phyloP scores from a whole-genome alignment of 2,797 vertebrate genomes.

The Gadopsis marmoratus region DNA sequence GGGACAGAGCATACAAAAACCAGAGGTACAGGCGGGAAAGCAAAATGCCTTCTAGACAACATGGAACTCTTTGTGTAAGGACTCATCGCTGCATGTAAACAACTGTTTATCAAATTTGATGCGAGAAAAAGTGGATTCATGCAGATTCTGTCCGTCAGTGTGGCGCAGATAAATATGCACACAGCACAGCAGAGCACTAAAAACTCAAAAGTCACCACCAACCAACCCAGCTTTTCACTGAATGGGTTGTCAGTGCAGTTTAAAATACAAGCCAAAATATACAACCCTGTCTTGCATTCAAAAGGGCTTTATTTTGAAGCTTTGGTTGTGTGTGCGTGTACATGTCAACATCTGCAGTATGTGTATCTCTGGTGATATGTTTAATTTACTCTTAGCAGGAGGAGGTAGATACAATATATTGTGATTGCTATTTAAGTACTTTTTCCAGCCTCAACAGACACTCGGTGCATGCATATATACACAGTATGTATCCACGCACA shows the following conservation, averaged over 20 bases:
- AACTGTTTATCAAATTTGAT: constrained; percentile 40
- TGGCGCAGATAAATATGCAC: constrained; percentile 40
- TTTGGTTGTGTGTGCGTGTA: constrained; percentile 53
- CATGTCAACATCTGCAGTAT: constrained; percentile 26
- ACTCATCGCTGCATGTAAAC: not conserved
- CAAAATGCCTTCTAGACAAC: not conserved
- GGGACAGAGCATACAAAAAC: constrained; percentile 31
- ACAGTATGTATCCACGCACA: constrained; percentile 8
- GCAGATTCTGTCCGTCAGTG: constrained; percentile 35
- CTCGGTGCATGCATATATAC: constrained; percentile 11
- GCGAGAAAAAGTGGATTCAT: constrained; percentile 33
- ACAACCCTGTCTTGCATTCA: constrained; percentile 61
- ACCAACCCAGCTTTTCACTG: constrained; percentile 39
- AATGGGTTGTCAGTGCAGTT: constrained; percentile 66
- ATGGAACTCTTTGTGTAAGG: constrained; percentile 5
- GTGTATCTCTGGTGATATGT: constrained; percentile 17
- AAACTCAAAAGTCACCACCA: constrained; percentile 44
- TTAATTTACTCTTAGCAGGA: constrained; percentile 26
- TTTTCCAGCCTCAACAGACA: constrained; percentile 25
- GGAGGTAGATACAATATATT: constrained; percentile 36
- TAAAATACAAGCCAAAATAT: constrained; percentile 70
- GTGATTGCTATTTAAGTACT: constrained; percentile 44
- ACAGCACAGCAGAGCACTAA: constrained; percentile 38
- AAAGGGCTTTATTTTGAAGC: constrained; percentile 62
- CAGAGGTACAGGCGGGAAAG: constrained; percentile 12